phyloP scores from a whole-genome alignment of 2,888 invertebrate species.

The Ametastegia equiseti region DNA sequence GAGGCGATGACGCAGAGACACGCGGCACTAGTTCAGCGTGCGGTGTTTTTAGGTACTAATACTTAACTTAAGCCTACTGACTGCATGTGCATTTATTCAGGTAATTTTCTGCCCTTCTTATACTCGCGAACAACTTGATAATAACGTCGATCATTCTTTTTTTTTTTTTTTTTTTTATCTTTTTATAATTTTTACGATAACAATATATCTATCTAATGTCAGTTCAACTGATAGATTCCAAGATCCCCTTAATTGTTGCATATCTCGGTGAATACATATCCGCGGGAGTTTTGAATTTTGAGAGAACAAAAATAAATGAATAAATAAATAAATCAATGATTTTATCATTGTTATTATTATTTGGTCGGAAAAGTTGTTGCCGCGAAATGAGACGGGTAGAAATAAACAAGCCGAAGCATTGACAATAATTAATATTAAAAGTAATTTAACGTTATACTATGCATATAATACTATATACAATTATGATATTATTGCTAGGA shows the following conservation, averaged over 20 bases:
- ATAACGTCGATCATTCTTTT: not conserved
- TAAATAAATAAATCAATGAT: too few relatives aligned
- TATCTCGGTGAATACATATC: not conserved
- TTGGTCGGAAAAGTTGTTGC: too few relatives aligned
- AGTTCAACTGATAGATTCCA: not conserved
- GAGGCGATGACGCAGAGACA: not conserved
- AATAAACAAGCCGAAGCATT: conserved; percentile 53
- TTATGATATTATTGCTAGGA: conserved; percentile 17
- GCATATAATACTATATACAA: not conserved
- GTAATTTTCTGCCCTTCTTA: conserved; percentile 43
- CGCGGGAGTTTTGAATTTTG: not conserved
- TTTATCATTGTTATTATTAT: not conserved
- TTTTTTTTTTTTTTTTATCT: not conserved
- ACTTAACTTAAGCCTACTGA: conserved; percentile 41
- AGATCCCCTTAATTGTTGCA: not conserved
- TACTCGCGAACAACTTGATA: not conserved
- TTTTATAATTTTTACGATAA: not conserved
- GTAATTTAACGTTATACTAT: conserved; percentile 45
- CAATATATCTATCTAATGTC: not conserved
- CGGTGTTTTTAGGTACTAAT: not conserved
- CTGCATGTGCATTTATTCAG: conserved; percentile 49
- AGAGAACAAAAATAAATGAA: too few relatives aligned
- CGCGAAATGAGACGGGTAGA: conserved; percentile 33
- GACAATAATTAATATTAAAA: conserved; percentile 58
- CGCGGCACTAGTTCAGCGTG: not conserved